A percentile compares a stretch with the other conserved stretches of the same genome.
Evolutionary conservation across 2,113 vertebrate genomes (phyloP).

Genomic region (Neogobius melanostomus): DNA sequence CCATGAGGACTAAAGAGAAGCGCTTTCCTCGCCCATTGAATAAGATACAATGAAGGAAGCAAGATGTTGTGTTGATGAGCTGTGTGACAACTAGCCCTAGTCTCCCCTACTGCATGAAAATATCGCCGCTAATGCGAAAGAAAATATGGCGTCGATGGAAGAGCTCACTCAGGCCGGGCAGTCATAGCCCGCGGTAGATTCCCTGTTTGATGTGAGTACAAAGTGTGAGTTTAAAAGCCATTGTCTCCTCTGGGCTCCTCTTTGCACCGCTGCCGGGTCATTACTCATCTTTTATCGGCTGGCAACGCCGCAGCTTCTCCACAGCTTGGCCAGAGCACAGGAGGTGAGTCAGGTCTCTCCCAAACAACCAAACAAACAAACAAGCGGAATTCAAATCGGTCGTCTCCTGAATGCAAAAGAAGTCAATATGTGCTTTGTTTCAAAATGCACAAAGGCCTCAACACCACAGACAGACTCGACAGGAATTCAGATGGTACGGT

Average conservation of each 20-base stretch:
- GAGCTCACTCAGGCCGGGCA: too few species aligned
- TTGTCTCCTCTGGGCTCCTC: background rate
- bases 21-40: too few species aligned
- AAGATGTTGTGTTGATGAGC: too few species aligned
- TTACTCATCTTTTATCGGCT: slow-evolving; percentile 4
- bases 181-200: background rate
- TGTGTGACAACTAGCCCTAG: too few species aligned
- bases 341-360: background rate
- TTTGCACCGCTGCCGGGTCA: background rate
- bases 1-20: too few species aligned
- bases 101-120: too few species aligned
- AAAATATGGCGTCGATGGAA: too few species aligned
- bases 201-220: background rate
- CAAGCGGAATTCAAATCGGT: background rate
- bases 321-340: background rate
- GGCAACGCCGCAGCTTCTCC: background rate
- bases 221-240: background rate
- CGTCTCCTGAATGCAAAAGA: slow-evolving; percentile 14
- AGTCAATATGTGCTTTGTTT: background rate
- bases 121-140: too few species aligned
- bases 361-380: background rate
- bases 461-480: too few species aligned
- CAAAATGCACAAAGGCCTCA: background rate
- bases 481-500: too few species aligned
- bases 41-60: too few species aligned